Conservation (phyloP, 2,113 vertebrate genomes). For the Morone chrysops region DNA sequence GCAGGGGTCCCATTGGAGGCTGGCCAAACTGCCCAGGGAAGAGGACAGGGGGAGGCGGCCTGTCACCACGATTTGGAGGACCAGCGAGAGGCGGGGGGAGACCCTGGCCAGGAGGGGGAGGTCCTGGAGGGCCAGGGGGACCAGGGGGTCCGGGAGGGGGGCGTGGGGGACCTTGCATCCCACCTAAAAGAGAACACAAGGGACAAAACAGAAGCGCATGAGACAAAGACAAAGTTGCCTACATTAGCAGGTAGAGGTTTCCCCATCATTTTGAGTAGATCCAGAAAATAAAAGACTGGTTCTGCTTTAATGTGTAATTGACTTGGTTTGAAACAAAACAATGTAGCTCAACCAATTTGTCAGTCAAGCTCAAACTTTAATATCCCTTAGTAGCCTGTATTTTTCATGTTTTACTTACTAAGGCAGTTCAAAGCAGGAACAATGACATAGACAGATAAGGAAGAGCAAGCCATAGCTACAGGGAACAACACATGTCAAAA, state of each 20-base stretch:
- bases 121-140: constrained; percentile 94
- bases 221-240: not conserved
- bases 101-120: constrained; percentile 96
- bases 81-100: constrained; percentile 93
- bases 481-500: constrained; percentile 25
- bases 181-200: constrained; percentile 82
- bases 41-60: constrained; percentile 96
- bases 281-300: not conserved
- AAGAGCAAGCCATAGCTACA: constrained; percentile 51
- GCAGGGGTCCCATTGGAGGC: constrained; percentile 94
- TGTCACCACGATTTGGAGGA: constrained; percentile 95
- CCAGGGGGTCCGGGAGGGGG: constrained; percentile 95
- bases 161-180: constrained; percentile 94
- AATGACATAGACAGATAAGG: constrained; percentile 52
- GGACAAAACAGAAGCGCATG: not conserved
- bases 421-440: constrained; percentile 37
- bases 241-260: not conserved
- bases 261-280: too few species aligned
- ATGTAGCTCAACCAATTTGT: too few species aligned
- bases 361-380: not conserved
- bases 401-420: not conserved
- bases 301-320: too few species aligned
- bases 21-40: constrained; percentile 99
- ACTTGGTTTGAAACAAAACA: constrained; percentile 11
- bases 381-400: not conserved